Percentiles rank a stretch among this genome's conserved stretches.
These are phyloP conservation scores for Delia radicum DNA, from an alignment of 1,140 invertebrate genomes.

Conservation along the genomic window DNA sequence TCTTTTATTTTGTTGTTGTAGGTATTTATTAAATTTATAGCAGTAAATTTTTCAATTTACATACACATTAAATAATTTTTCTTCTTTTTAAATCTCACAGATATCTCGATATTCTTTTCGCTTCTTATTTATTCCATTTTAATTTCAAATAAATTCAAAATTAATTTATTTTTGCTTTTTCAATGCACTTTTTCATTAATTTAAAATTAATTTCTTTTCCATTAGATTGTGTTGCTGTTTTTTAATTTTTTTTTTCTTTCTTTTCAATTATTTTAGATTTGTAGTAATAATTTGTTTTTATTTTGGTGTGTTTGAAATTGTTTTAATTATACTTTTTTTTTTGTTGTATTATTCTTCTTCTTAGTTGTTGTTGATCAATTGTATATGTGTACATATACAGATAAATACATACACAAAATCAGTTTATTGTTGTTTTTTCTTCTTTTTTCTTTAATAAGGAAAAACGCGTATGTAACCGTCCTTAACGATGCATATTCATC, in stretches of 20 bases:
- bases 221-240: constrained; percentile 25
- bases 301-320: constrained; percentile 24
- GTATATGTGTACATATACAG: neutral
- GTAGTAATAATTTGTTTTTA: constrained; percentile 8
- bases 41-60: neutral
- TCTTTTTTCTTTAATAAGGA: constrained; percentile 5
- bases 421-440: constrained; percentile 1
- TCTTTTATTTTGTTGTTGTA: too few relatives aligned
- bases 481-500: constrained; percentile 31
- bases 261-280: neutral
- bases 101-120: constrained; percentile 7
- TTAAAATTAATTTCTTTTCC: neutral
- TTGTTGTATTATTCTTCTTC: neutral
- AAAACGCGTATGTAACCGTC: constrained; percentile 27
- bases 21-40: neutral
- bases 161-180: constrained; percentile 18
- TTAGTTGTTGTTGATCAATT: neutral
- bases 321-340: constrained; percentile 7
- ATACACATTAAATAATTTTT: neutral
- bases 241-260: constrained; percentile 23
- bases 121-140: constrained; percentile 17
- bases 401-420: neutral
- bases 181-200: constrained; percentile 29
- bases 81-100: neutral
- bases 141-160: constrained; percentile 26